Evolutionary conservation across 2,113 vertebrate genomes (phyloP), one percentile per base, ranked within the genome.

Genomic region (Ia io): DNA sequence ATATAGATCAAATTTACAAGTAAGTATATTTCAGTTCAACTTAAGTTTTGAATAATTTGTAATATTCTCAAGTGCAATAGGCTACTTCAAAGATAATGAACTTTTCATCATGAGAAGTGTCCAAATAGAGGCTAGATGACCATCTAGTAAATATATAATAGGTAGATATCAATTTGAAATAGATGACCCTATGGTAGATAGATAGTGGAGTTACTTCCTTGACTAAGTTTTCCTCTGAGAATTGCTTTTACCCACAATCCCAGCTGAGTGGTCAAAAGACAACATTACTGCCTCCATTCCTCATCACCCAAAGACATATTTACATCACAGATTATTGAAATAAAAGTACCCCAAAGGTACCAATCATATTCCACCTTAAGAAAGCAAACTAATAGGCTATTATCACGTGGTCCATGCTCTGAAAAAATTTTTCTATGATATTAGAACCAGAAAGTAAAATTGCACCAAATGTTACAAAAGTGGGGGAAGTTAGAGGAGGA

Each of bases 21-120:
- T 93, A 86, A 91, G 95, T 90, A 91, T 28, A 93, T 84, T 91
- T 96, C 28, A 30, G 23, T 63, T 86, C 18, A 37, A 49, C 30
- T 80, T 47, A 87, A 96, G 67, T 92, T 94, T 95, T 95, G 28
- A 85, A 73, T 82, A 94, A 51, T 94, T 82, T 94, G 53, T 80
- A 80, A 77, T 88, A 83, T 59, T 84, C 73, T 92, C 84, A 89
- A 59, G 20, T 71, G 3, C 22, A 82, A 18, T 74, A 59, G 25
- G 28, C 20, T 93, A 67, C 59, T 61, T 95, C 74, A 83, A 95
- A 74, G 47, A 85, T 67, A 93, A 91, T 91, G 79, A 79, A 63
- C 49, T 73, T 92, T 30, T n/a, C 37, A 86, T 74, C 3, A 40
- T 59, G 20, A 6, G 18, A 82, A 70, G 17, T 77, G 18, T 76